phyloP scores from a whole-genome alignment of 2,797 vertebrate genomes.

The Gadopsis marmoratus region DNA sequence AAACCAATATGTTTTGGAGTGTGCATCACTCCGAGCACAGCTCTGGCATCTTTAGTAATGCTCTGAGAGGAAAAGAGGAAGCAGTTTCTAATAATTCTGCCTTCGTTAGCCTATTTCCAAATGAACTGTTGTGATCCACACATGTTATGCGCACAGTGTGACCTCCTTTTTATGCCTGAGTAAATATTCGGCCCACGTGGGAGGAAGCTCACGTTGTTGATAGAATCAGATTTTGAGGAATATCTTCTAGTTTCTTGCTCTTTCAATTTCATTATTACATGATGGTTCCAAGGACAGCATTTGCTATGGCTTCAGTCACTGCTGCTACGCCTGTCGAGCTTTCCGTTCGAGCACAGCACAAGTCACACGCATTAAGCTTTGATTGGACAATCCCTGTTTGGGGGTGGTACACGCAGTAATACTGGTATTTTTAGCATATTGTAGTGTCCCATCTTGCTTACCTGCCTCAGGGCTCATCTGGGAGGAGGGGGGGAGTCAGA shows the following conservation, averaged over 20 bases:
- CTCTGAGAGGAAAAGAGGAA: slow-evolving; percentile 23
- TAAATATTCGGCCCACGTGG: slow-evolving; percentile 41
- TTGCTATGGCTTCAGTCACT: not conserved
- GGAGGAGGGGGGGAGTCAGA: not conserved
- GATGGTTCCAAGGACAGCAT: not conserved
- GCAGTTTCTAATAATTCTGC: slow-evolving; percentile 39
- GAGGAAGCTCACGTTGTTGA: slow-evolving; percentile 16
- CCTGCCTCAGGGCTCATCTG: not conserved
- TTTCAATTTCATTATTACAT: not conserved
- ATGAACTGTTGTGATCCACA: slow-evolving; percentile 62
- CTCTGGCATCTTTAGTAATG: slow-evolving; percentile 29
- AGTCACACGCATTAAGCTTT: not conserved
- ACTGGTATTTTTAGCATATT: not conserved
- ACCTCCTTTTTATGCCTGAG: slow-evolving; percentile 57
- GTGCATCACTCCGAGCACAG: slow-evolving; percentile 22
- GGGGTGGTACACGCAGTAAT: not conserved
- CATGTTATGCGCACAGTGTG: slow-evolving; percentile 48
- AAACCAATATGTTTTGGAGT: slow-evolving; percentile 32
- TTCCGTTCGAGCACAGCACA: not conserved
- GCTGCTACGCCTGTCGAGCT: not conserved
- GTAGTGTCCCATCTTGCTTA: not conserved
- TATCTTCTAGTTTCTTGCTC: not conserved
- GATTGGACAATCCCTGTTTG: not conserved
- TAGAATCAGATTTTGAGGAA: not conserved
- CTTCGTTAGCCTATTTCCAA: slow-evolving; percentile 69